Base-by-base conservation (phyloP, 2,888 invertebrate genomes). In the Drosophila suboccidentalis region DNA sequence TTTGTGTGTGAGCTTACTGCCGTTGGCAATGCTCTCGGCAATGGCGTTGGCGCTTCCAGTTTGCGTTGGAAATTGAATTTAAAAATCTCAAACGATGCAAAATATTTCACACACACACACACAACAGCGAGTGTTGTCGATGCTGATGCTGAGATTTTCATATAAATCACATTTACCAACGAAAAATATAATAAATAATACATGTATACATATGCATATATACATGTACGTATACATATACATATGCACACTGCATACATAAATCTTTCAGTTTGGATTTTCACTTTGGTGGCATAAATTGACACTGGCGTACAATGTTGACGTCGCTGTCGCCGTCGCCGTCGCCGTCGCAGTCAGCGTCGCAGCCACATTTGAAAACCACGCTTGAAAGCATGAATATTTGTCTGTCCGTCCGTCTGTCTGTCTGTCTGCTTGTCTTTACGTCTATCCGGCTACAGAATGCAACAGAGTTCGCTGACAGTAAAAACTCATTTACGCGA, bases 401-500 rank as follows among this genome's bases (percentile, higher is more conserved):
- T 32, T 13, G 36, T 53, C 67, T 54, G 49, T 34, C 41, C 8
- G 17, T 15, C 53, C 4, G 17, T 49, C 66, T 60, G 49, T 26
- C 43, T n/a, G 29, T 19, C 53, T 6, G 17, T 50, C 62, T 34
- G 49, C 13, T 6, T 13, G 49, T 19, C 29, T 29, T 29, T 29
- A 5, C 29, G 29, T 36, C 11, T 34, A 62, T 65, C 69, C 75
- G 71, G 80, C 74, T 77, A 26, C 26, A 75, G 66, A 71, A 71
- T 82, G 80, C 84, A 83, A 55, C 85, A 54, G 67, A 82, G 89
- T 78, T 74, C 87, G 91, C 82, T 89, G 90, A 90, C 90, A 90
- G 91, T 89, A 80, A 88, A 86, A 91, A 91, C 89, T 91, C 88
- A 91, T 91, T 89, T 89, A 83, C 91, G 90, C 79, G 88, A 90